Evolutionary conservation across 2,888 invertebrate genomes (phyloP), one percentile per base, ranked within the genome.

Genomic region (Alloscopus bannaensis): DNA sequence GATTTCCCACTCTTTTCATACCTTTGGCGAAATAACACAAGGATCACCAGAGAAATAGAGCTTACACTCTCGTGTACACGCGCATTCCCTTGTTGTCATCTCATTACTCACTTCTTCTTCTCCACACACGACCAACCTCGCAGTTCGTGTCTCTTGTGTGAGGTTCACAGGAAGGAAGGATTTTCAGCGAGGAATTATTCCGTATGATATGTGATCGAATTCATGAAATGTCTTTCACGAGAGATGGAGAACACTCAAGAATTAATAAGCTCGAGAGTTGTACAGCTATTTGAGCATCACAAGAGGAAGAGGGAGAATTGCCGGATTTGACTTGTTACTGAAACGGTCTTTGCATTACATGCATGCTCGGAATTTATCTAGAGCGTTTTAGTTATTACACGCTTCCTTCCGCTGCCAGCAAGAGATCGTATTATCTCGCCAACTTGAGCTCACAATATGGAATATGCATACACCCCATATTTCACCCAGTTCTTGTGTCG

Each of bases 21-120:
- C n/a, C n/a, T n/a, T n/a, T n/a, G n/a, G n/a, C n/a, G n/a, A n/a
- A n/a, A n/a, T n/a, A n/a, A n/a, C n/a, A n/a, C n/a, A n/a, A n/a
- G n/a, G n/a, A n/a, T n/a, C n/a, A n/a, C n/a, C n/a, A n/a, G n/a
- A n/a, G n/a, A n/a, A n/a, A n/a, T n/a, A n/a, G n/a, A n/a, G n/a
- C n/a, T n/a, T n/a, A n/a, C n/a, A n/a, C n/a, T n/a, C n/a, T n/a
- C n/a, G n/a, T n/a, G n/a, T n/a, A n/a, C n/a, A n/a, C n/a, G n/a
- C n/a, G 8, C 16, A 50, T 50, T 50, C 20, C 50, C 50, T 3
- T 18, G 50, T 50, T 50, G 50, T 60, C 42, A 20, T 42, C 42
- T 42, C 26, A 18, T 42, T 62, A 24, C 29, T 57, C 57, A 28
- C 29, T 16, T 3, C 13, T 11, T n/a, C n/a, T n/a, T n/a, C 8